Base-by-base conservation (phyloP, 2,797 vertebrate genomes). In the Eutrigla gurnardus region DNA sequence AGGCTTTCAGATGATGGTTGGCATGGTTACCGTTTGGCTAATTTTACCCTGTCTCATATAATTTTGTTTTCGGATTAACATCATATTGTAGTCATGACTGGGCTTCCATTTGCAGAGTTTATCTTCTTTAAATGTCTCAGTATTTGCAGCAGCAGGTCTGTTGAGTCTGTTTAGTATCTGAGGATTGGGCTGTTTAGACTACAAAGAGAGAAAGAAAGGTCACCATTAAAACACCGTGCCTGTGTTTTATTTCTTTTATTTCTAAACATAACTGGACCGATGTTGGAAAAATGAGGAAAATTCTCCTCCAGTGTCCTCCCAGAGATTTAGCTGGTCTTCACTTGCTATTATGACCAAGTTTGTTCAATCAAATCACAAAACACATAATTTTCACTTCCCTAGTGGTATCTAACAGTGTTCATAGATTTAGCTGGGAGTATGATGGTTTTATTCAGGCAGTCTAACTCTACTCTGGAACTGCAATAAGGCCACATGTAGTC, bases 1-100 rank as follows among this genome's bases (percentile, higher is more conserved):
- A 12, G 6, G 49, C 35, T 35, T 60, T 25, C 47, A 65, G 77
- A 46, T 32, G 79, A 18, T 53, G 70, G 86, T 82, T 81, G 84
- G 54, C 86, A 84, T 78, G 78, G 77, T 80, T 63, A 86, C 83
- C 4, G 36, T 59, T 33, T 2, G 9, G 71, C 61, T 66, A 46
- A 78, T 71, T 76, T 64, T 72, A 60, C 47, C 54, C 37, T 4
- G 68, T 79, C 75, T 78, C 42, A 0, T 39, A 50, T 77, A 14
- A 36, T 47, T 73, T 75, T 68, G 70, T 62, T 59, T 76, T 83
- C 33, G 75, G 76, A 80, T 80, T 61, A 70, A 70, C 43, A 70
- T 70, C 32, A 50, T 7, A 15, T 60, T 17, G 10, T 49, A n/a
- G 60, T 10, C 17, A 15, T 53, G 18, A 39, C 37, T 1, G 58